Evolutionary conservation across 2,797 vertebrate genomes (phyloP).

Genomic region (Chrosomus eos): DNA sequence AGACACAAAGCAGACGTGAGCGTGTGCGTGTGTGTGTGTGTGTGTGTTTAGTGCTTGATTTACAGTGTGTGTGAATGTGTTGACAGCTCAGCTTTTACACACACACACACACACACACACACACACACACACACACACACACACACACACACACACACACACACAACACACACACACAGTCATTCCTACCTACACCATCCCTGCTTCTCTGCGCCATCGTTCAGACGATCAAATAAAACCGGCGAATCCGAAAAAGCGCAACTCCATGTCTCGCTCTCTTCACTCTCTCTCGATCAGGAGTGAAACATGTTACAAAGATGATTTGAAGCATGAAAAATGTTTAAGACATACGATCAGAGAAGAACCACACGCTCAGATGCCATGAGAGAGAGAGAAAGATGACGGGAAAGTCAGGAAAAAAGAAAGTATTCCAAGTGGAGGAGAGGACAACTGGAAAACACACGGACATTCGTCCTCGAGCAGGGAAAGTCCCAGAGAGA

Average conservation of each 20-base stretch:
- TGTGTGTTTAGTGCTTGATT: constrained; percentile 32
- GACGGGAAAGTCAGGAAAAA: constrained; percentile 28
- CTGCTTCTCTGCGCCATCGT: constrained; percentile 43
- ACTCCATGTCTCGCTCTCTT: constrained; percentile 8
- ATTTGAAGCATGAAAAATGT: background rate
- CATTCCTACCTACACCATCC: constrained; percentile 57
- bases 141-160: too few relatives aligned
- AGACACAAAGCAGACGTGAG: constrained; percentile 9
- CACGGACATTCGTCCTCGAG: constrained; percentile 30
- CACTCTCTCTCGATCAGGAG: constrained; percentile 18
- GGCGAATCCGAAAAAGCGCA: constrained; percentile 16
- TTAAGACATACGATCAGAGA: background rate
- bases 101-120: constrained; percentile 19
- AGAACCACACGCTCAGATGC: background rate
- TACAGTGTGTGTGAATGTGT: constrained; percentile 28
- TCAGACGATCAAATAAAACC: constrained; percentile 29
- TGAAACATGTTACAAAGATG: background rate
- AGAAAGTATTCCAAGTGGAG: constrained; percentile 23
- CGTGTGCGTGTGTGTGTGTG: background rate
- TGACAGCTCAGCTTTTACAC: constrained; percentile 8
- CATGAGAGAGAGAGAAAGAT: background rate
- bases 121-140: constrained; percentile 34
- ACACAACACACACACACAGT: constrained; percentile 38
- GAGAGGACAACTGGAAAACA: background rate
- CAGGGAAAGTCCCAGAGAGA: constrained; percentile 60